Percentiles rank a stretch among this genome's conserved stretches.
Conservation (phyloP, 2,113 vertebrate species). For the Centropus unirufus region DNA sequence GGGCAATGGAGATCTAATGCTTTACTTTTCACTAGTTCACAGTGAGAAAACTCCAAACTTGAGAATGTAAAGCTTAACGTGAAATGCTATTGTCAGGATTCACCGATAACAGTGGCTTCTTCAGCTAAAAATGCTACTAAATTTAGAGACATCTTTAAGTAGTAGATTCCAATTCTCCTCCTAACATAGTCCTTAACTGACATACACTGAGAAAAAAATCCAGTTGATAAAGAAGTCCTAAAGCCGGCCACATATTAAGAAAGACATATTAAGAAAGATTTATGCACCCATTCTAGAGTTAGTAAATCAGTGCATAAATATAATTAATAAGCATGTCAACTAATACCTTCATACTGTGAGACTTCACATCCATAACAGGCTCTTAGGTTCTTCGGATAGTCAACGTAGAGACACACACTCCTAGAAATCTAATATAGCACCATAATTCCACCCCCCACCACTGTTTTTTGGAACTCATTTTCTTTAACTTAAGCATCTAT, state of each 20-base stretch:
- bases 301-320: not conserved
- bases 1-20: not conserved
- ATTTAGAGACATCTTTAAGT: not conserved
- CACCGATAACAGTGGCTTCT: not conserved
- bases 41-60: not conserved
- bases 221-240: not conserved
- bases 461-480: not conserved
- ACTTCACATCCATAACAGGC: not conserved
- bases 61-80: not conserved
- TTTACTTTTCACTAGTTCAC: not conserved
- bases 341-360: not conserved
- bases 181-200: not conserved
- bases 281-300: not conserved
- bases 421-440: not conserved
- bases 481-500: not conserved
- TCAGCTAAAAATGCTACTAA: not conserved
- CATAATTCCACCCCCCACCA: accelerated
- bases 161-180: not conserved
- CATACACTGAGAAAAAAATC: not conserved
- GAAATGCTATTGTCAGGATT: not conserved
- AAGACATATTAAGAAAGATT: not conserved
- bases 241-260: not conserved
- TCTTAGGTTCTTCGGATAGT: not conserved
- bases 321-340: not conserved
- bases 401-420: not conserved